These are phyloP conservation scores for Danio rerio DNA, from an alignment of 2,113 vertebrate genomes.

Conservation along the genomic window DNA sequence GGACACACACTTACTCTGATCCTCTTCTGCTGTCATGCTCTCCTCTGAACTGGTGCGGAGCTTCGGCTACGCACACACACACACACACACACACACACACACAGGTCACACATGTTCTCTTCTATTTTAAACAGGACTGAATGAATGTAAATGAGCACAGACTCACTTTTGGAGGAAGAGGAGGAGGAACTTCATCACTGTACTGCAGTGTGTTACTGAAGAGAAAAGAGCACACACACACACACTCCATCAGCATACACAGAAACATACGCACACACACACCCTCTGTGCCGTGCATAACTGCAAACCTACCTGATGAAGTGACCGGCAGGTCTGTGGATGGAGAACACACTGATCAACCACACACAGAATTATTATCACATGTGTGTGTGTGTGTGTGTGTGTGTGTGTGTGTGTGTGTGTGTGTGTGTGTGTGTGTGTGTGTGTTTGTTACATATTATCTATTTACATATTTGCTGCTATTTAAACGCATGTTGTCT, in stretches of 20 bases:
- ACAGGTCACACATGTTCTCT: background rate
- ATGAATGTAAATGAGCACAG: too few species aligned
- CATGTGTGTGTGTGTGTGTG: too few species aligned
- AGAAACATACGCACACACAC: background rate
- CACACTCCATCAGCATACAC: too few species aligned
- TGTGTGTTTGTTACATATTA: too few species aligned
- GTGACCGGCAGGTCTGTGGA: slow-evolving; percentile 64
- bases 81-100: background rate
- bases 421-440: too few species aligned
- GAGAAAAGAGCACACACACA: background rate
- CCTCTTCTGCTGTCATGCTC: slow-evolving; percentile 67
- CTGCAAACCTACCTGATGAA: slow-evolving; percentile 50
- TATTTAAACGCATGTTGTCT: too few species aligned
- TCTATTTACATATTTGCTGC: too few species aligned
- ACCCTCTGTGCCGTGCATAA: background rate
- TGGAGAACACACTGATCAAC: background rate
- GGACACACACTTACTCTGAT: slow-evolving; percentile 42
- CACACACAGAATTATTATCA: too few species aligned
- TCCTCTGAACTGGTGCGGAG: slow-evolving; percentile 75
- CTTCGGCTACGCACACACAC: slow-evolving; percentile 78
- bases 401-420: too few species aligned
- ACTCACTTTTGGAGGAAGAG: slow-evolving; percentile 88
- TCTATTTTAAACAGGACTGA: too few species aligned
- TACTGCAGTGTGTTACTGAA: slow-evolving; percentile 64
- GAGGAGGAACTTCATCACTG: slow-evolving; percentile 75